These are phyloP conservation scores for Dryocosmus kuriphilus DNA, from an alignment of 2,888 invertebrate genomes.

Conservation along the genomic window DNA sequence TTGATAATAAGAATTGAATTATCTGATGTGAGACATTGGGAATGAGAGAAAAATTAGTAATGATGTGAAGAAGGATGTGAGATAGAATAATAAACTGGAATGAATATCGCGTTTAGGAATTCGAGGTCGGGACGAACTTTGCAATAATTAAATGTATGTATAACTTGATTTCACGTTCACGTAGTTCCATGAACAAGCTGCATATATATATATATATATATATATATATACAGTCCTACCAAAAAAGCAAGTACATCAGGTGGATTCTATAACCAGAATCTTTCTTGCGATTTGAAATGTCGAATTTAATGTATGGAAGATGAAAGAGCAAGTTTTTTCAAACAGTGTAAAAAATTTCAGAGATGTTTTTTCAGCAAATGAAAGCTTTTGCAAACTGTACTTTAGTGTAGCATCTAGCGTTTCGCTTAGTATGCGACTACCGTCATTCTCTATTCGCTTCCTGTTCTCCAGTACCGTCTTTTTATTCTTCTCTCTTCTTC, in stretches of 20 bases:
- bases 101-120: slow-evolving; percentile 22
- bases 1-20: background rate
- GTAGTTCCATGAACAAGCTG: background rate
- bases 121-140: slow-evolving; percentile 9
- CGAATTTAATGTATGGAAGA: background rate
- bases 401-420: slow-evolving; percentile 63
- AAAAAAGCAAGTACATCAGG: slow-evolving; percentile 19
- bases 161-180: slow-evolving; percentile 23
- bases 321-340: background rate
- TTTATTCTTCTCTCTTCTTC: slow-evolving; percentile 43
- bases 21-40: background rate
- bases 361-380: slow-evolving; percentile 46
- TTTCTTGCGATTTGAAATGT: slow-evolving; percentile 35
- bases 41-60: background rate
- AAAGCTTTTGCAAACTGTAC: slow-evolving; percentile 69
- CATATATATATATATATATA: background rate
- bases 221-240: background rate
- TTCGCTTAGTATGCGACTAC: slow-evolving; percentile 66
- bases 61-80: background rate
- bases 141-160: slow-evolving; percentile 14
- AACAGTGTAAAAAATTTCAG: background rate
- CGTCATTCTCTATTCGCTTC: slow-evolving; percentile 52
- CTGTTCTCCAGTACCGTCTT: slow-evolving; percentile 51
- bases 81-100: background rate
- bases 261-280: slow-evolving; percentile 19